Base-by-base conservation (phyloP, 2,797 vertebrate species). In the Echiichthys vipera region DNA sequence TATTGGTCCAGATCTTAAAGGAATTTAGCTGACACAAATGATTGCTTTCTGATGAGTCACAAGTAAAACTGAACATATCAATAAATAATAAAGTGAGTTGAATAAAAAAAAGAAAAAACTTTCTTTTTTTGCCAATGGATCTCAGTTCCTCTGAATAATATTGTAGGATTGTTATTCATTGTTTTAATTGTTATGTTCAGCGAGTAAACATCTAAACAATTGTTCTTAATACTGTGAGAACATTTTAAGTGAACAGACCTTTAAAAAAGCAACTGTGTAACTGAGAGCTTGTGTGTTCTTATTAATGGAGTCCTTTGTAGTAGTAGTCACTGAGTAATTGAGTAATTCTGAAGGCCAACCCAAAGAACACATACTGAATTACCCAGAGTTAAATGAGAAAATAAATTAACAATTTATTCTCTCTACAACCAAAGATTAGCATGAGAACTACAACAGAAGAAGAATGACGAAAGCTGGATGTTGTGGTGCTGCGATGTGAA, bases 1-100 rank as follows among this genome's bases (percentile, higher is more conserved):
- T 34, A 62, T 39, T 49, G 8, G 18, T 64, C 25, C 8, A 15
- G 42, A 63, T 62, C 24, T 45, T 30, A 57, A 57, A 43, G 25
- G 53, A 49, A 30, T 67, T 45, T 67, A 32, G 57, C 22, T 59
- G 32, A 65, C 29, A 71, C 10, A 47, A 32, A 56, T 73, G 49
- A 37, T 36, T 3, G n/a, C 9, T 29, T 56, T 40, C 24, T 29
- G 27, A 45, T 45, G 8, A 47, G 18, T 46, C 18, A 29, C 39
- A 66, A 57, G 17, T 10, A 5, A 24, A 51, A 57, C 54, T 14
- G 25, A 49, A 30, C 40, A 18, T 29, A 39, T 32, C 18, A 54
- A 43, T 43, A 1, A 11, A 40, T 10, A 13, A 42, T 15, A 46
- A 2, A 14, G 15, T 43, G 25, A 68, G 29, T 42, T 32, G 29